Evolutionary conservation across 1,140 invertebrate species (phyloP).

Genomic region (Carcinoscorpius rotundicauda): DNA sequence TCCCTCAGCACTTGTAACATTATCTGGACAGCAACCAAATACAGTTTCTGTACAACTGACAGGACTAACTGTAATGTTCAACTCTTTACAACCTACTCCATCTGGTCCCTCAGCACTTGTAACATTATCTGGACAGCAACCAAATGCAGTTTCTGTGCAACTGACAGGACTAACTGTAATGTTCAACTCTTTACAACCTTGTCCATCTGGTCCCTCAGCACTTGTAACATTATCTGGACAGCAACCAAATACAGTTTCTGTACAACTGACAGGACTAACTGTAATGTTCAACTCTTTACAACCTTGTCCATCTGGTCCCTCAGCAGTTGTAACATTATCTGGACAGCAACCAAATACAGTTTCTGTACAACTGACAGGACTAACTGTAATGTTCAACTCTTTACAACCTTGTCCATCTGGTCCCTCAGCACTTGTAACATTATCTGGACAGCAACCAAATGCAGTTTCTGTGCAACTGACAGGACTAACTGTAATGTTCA

Average conservation of each 20-base stretch:
- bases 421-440: slow-evolving; percentile 50
- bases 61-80: slow-evolving; percentile 62
- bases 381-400: slow-evolving; percentile 39
- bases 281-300: slow-evolving; percentile 45
- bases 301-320: slow-evolving; percentile 60
- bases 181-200: slow-evolving; percentile 48
- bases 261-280: slow-evolving; percentile 37
- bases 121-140: slow-evolving; percentile 63
- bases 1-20: slow-evolving; percentile 44
- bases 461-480: slow-evolving; percentile 46
- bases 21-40: slow-evolving; percentile 74
- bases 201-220: slow-evolving; percentile 49
- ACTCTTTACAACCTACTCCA: slow-evolving; percentile 29
- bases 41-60: slow-evolving; percentile 51
- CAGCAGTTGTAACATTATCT: slow-evolving; percentile 64
- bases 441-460: slow-evolving; percentile 45
- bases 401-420: slow-evolving; percentile 66
- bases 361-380: slow-evolving; percentile 31
- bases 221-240: slow-evolving; percentile 59
- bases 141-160: slow-evolving; percentile 61
- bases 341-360: slow-evolving; percentile 74
- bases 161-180: slow-evolving; percentile 5
- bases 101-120: slow-evolving; percentile 44
- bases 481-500: slow-evolving; percentile 34
- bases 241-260: slow-evolving; percentile 57